Evolutionary conservation across 2,113 vertebrate species (phyloP).

Genomic region (Condylura cristata): DNA sequence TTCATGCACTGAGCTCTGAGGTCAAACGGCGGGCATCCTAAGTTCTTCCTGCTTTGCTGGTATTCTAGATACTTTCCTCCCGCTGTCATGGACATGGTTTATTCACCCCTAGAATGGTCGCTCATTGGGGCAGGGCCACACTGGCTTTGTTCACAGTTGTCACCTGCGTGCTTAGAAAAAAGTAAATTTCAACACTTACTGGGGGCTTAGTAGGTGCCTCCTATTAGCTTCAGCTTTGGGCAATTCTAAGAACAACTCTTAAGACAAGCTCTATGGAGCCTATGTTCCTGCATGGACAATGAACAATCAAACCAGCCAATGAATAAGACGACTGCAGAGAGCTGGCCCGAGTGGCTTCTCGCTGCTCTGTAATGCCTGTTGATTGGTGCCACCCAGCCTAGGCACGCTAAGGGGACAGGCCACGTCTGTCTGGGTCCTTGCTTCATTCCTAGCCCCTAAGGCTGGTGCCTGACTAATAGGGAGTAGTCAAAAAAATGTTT

Average conservation of each 20-base stretch:
- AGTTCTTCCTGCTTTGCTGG: background rate
- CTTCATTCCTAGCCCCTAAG: background rate
- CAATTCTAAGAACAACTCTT: background rate
- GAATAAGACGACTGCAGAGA: constrained; percentile 15
- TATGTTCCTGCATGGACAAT: constrained; percentile 33
- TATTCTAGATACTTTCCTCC: background rate
- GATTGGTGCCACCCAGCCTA: background rate
- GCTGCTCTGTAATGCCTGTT: background rate
- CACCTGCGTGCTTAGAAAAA: background rate
- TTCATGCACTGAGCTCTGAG: background rate
- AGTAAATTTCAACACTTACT: background rate
- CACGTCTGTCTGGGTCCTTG: background rate
- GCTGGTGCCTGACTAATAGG: background rate
- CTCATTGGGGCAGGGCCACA: background rate
- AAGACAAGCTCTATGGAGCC: background rate
- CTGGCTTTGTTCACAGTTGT: background rate
- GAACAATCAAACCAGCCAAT: background rate
- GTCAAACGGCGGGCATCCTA: background rate
- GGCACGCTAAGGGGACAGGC: background rate
- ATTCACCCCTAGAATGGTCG: background rate
- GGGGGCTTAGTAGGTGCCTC: background rate
- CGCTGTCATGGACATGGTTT: background rate
- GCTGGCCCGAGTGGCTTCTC: background rate
- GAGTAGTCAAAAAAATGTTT: background rate
- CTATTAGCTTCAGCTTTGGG: background rate